A percentile compares a stretch with the other conserved stretches of the same genome.
Evolutionary conservation across 2,113 vertebrate genomes (phyloP).

Genomic region (Corapipo altera): DNA sequence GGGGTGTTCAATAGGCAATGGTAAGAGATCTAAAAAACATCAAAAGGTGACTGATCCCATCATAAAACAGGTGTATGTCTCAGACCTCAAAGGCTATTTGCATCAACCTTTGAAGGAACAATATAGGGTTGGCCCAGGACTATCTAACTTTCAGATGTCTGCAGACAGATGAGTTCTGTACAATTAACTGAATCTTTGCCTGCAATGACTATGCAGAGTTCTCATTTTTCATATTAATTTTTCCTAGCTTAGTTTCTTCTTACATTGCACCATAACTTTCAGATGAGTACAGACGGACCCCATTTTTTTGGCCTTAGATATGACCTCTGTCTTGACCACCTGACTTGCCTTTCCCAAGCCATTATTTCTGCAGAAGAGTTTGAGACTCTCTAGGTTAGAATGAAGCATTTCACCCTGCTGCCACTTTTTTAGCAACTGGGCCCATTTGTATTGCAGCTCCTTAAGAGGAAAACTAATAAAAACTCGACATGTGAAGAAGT

Average conservation of each 20-base stretch:
- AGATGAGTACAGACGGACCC: neutral
- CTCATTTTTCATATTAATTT: neutral
- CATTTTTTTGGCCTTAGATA: neutral
- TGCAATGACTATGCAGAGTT: neutral
- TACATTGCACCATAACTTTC: neutral
- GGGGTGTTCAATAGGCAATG: neutral
- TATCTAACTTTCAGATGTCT: neutral
- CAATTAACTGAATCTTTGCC: neutral
- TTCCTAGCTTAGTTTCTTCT: neutral
- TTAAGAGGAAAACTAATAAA: neutral
- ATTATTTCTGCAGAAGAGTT: neutral
- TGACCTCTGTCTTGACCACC: neutral
- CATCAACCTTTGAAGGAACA: neutral
- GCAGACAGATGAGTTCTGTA: neutral
- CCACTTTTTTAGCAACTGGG: neutral
- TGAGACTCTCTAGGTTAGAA: neutral
- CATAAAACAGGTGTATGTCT: neutral
- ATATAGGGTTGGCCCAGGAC: neutral
- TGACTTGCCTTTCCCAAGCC: neutral
- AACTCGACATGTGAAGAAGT: neutral
- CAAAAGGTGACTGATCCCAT: neutral
- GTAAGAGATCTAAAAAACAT: neutral
- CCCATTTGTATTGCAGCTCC: neutral
- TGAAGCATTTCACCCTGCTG: neutral
- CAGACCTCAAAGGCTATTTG: neutral